These are phyloP conservation scores for Ophraella communa DNA, from an alignment of 2,888 invertebrate genomes.

Conservation along the genomic window DNA sequence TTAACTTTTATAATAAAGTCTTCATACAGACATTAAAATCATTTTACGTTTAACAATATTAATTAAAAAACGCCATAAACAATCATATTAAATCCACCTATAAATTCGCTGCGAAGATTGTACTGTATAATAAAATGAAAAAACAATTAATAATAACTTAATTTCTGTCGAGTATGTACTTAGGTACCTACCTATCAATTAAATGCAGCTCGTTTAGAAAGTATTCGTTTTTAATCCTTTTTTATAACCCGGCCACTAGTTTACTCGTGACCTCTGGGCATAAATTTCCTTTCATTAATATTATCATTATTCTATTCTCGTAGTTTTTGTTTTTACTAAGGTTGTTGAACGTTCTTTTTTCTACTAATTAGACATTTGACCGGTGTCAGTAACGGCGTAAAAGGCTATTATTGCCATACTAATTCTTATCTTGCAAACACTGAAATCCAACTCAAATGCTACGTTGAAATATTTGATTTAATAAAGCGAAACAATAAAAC, in stretches of 20 bases:
- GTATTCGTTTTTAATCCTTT: neutral
- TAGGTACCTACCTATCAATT: neutral
- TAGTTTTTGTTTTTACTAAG: neutral
- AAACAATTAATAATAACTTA: neutral
- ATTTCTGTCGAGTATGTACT: neutral
- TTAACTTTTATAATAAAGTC: no score
- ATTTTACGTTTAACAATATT: no score
- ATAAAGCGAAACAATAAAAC: no score
- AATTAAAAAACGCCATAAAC: no score
- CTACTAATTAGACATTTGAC: neutral
- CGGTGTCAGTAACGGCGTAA: neutral
- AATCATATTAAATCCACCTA: no score
- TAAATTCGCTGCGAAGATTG: no score
- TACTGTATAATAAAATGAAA: no score
- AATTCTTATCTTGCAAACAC: no score
- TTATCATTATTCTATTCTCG: neutral
- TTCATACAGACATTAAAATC: no score
- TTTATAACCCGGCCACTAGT: constrained; percentile 8
- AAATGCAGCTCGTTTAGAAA: neutral
- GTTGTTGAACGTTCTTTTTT: neutral
- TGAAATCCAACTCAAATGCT: no score
- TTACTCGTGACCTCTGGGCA: constrained; percentile 12
- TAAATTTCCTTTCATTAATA: constrained; percentile 17
- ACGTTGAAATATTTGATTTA: no score
- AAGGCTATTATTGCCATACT: neutral